Percentiles rank a stretch among this genome's conserved stretches.
Conservation (phyloP, 2,888 invertebrate species). For the Galerucella nymphaeae region DNA sequence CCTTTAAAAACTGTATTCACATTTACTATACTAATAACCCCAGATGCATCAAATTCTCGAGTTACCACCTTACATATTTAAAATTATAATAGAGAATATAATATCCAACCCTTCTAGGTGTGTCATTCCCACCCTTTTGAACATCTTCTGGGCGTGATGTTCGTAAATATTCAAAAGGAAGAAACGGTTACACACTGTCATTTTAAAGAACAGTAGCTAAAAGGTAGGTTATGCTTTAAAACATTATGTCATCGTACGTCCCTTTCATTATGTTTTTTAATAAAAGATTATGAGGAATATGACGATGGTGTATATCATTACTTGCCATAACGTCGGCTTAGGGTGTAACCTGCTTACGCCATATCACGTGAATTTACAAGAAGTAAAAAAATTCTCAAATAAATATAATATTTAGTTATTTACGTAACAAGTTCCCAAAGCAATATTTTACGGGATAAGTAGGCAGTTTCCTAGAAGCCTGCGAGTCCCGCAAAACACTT, state of each 20-base stretch:
- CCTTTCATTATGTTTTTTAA: not conserved
- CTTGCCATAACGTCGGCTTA: too few species aligned
- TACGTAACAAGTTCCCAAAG: too few species aligned
- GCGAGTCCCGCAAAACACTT: too few species aligned
- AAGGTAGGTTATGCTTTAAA: slow-evolving; percentile 26
- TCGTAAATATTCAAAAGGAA: slow-evolving; percentile 40
- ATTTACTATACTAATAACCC: slow-evolving; percentile 3
- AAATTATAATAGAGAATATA: slow-evolving; percentile 26
- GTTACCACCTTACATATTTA: slow-evolving; percentile 29
- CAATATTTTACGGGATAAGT: too few species aligned
- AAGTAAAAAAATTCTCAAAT: too few species aligned
- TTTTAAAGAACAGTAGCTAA: slow-evolving; percentile 10
- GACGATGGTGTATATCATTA: not conserved
- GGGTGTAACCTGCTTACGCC: too few species aligned
- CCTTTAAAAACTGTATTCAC: not conserved
- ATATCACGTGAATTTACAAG: too few species aligned
- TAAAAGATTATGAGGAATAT: not conserved
- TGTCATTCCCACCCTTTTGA: slow-evolving; percentile 44
- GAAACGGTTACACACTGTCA: slow-evolving; percentile 40
- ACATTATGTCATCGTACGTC: slow-evolving; percentile 20
- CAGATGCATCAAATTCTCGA: slow-evolving; percentile 8
- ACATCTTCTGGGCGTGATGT: slow-evolving; percentile 50
- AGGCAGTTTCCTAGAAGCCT: too few species aligned
- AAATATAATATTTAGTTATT: too few species aligned
- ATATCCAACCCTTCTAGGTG: slow-evolving; percentile 39